These are phyloP conservation scores for Gallinago solitaria DNA, from an alignment of 2,797 vertebrate species.

Conservation along the genomic window DNA sequence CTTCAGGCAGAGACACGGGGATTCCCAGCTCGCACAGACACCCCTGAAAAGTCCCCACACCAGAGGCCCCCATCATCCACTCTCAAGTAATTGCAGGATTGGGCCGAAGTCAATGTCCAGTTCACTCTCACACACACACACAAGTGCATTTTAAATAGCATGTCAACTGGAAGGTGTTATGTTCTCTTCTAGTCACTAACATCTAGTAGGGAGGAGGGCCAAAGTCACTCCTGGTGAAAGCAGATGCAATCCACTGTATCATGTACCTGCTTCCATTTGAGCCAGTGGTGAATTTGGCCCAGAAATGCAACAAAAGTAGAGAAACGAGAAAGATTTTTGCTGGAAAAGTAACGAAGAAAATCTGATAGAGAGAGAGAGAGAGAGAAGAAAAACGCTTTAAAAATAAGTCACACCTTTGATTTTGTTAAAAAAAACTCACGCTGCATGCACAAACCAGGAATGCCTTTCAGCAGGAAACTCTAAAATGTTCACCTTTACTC, in stretches of 20 bases:
- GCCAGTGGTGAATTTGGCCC: constrained; percentile 61
- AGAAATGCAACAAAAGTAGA: constrained; percentile 49
- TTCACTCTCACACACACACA: neutral
- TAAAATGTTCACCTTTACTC: constrained; percentile 61
- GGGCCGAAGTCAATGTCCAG: neutral
- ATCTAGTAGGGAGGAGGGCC: constrained; percentile 34
- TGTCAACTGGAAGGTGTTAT: constrained; percentile 10
- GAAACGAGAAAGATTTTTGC: constrained; percentile 47
- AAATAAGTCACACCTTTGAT: constrained; percentile 3
- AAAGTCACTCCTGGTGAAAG: constrained; percentile 62
- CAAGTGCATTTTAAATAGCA: neutral
- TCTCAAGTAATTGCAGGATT: constrained; percentile 33
- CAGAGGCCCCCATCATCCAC: neutral
- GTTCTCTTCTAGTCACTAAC: neutral
- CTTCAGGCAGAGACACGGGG: neutral
- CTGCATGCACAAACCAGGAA: constrained; percentile 48
- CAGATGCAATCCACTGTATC: constrained; percentile 39
- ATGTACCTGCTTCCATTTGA: constrained; percentile 54
- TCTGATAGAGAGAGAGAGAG: constrained; percentile 2
- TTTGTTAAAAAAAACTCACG: constrained; percentile 30
- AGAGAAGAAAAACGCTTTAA: constrained; percentile 1
- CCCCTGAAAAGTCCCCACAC: neutral
- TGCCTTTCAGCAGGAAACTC: constrained; percentile 35
- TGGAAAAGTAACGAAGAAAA: constrained; percentile 25
- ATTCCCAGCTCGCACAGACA: neutral